Percentiles rank a stretch among this genome's conserved stretches.
Evolutionary conservation across 2,888 invertebrate species (phyloP).

Genomic region (Drosophila neonasuta): DNA sequence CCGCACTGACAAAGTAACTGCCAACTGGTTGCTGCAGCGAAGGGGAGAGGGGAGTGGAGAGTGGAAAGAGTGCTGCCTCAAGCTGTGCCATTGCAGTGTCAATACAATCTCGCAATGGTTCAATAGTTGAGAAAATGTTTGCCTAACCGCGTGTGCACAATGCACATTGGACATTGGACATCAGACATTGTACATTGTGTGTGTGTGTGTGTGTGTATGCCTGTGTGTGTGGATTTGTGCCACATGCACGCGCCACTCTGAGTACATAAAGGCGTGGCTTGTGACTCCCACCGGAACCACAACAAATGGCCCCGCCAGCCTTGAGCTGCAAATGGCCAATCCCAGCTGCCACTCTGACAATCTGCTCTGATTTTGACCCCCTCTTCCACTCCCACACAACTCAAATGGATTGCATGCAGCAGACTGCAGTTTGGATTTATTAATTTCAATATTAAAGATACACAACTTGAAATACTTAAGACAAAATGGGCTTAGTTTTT

Average conservation of each 20-base stretch:
- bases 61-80: constrained; percentile 18
- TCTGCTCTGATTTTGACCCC: background rate
- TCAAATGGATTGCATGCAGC: background rate
- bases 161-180: constrained; percentile 54
- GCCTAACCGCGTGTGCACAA: constrained; percentile 69
- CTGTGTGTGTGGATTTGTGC: constrained; percentile 47
- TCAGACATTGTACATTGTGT: constrained; percentile 45
- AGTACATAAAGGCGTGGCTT: constrained; percentile 35
- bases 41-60: constrained; percentile 13
- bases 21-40: background rate
- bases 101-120: constrained; percentile 74
- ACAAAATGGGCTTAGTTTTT: too few relatives aligned
- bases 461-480: background rate
- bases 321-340: constrained; percentile 31
- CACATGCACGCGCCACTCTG: constrained; percentile 57
- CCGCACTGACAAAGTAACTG: constrained; percentile 30
- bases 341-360: constrained; percentile 18
- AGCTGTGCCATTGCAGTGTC: constrained; percentile 56
- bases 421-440: background rate
- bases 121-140: constrained; percentile 77
- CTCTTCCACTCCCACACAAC: background rate
- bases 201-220: constrained; percentile 5
- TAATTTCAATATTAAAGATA: background rate
- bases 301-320: constrained; percentile 40
- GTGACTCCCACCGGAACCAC: constrained; percentile 36